These are phyloP conservation scores for Herpetotheres cachinnans DNA, from an alignment of 2,113 vertebrate species.

Conservation along the genomic window DNA sequence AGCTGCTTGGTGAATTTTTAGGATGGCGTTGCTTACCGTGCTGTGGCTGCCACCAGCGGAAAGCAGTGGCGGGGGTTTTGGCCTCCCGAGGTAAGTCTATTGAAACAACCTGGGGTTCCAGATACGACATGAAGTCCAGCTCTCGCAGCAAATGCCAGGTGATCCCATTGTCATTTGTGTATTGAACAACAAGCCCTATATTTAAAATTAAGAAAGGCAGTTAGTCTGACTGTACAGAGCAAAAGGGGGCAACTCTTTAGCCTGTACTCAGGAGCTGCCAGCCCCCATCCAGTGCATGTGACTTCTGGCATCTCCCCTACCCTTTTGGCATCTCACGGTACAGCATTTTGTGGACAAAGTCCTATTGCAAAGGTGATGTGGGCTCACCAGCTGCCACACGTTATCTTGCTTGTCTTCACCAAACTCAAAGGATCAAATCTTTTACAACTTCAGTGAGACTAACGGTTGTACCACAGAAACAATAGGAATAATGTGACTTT, in stretches of 20 bases:
- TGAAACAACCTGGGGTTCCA: conserved; percentile 93
- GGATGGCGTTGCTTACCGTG: conserved; percentile 75
- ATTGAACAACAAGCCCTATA: conserved; percentile 91
- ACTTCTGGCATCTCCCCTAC: not conserved
- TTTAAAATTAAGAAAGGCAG: conserved; percentile 16
- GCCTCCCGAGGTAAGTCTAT: conserved; percentile 90
- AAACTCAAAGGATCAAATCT: not conserved
- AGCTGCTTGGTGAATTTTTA: not conserved
- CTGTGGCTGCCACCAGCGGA: conserved; percentile 98
- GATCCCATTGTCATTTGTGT: conserved; percentile 93
- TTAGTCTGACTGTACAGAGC: not conserved
- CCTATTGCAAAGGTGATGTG: not conserved
- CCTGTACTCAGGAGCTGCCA: not conserved
- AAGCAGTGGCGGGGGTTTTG: conserved; percentile 88
- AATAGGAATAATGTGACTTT: not conserved
- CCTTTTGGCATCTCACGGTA: not conserved
- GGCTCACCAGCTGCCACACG: not conserved
- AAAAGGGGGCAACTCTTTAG: not conserved
- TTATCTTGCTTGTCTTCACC: not conserved
- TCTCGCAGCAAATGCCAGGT: conserved; percentile 91
- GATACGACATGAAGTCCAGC: conserved; percentile 91
- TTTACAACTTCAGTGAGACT: not conserved
- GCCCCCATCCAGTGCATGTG: accelerated
- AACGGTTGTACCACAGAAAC: not conserved
- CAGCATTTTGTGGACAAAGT: not conserved